Conservation (phyloP, 2,113 vertebrate species). For the Lophochroa leadbeateri region DNA sequence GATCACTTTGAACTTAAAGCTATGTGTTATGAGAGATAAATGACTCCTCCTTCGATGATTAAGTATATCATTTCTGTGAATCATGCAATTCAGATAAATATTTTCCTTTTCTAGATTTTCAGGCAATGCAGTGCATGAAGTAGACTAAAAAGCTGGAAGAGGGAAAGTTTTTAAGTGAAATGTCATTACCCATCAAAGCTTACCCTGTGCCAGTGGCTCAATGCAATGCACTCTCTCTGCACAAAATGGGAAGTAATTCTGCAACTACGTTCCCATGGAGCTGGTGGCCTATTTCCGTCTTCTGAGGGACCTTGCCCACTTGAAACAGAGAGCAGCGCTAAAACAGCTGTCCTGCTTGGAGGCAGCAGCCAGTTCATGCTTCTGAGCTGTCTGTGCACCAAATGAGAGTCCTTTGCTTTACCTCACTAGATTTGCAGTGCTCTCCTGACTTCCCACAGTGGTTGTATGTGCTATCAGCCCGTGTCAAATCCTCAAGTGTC, state of each 20-base stretch:
- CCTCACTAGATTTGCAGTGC: background rate
- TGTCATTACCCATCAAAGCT: background rate
- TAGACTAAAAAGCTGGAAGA: background rate
- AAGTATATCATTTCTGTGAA: background rate
- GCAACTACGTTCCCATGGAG: background rate
- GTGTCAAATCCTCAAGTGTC: background rate
- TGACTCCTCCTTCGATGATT: background rate
- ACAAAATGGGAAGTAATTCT: background rate
- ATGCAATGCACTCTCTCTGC: background rate
- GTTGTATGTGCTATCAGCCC: accelerated
- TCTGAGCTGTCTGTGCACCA: background rate
- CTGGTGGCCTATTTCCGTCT: background rate
- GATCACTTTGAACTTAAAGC: background rate
- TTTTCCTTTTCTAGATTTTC: background rate
- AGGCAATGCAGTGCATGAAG: background rate
- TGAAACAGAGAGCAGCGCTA: background rate
- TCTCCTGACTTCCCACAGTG: background rate
- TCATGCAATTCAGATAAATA: background rate
- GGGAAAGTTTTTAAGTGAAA: background rate
- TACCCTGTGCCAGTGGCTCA: background rate
- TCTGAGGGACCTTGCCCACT: background rate
- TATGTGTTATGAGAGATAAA: background rate
- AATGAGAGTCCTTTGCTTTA: background rate
- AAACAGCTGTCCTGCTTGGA: accelerated
- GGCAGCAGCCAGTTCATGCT: background rate